Base-by-base conservation (phyloP, 2,797 vertebrate genomes). In the Gephyroberyx darwinii region DNA sequence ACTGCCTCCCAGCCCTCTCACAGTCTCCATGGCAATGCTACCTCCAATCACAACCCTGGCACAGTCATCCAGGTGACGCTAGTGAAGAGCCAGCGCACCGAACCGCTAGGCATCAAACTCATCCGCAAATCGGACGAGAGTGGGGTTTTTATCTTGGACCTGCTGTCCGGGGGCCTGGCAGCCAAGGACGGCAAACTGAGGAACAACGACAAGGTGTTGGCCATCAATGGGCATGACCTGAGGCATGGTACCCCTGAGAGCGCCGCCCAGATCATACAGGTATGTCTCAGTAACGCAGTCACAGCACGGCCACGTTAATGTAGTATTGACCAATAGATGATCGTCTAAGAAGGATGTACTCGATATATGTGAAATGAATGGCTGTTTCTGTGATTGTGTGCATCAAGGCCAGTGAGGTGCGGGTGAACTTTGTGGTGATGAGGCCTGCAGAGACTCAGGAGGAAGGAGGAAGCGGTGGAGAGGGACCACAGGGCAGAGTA, bases 211-310 rank as follows among this genome's bases (percentile, higher is more conserved):
- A 96, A 96, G 74, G 96, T 98, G 26, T 83, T 98, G 75, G 96
- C 95, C 55, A 97, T 98, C 81, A 97, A 97, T 0, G 96, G 96
- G 8, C 95, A 96, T 2, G 95, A 98, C 91, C 89, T 98, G 80
- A 94, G 95, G 69, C 96, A 96, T 51, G 96, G 96, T 12, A 97
- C 96, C 5, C 96, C 96, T 0, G 96, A 98, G 90, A 95, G 94
- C 0, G 96, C 96, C 1, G 96, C 96, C 4, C 95, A 96, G 81
- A 96, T 97, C 77, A 98, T 98, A 86, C 96, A 97, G 96, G 96
- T 97, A 89, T 64, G 69, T 7, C n/a, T 14, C 37, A 47, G 16
- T 43, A n/a, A n/a, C n/a, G n/a, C n/a, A n/a, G n/a, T n/a, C n/a
- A n/a, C n/a, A n/a, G n/a, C n/a, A n/a, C n/a, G n/a, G n/a, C n/a